Percentiles rank a stretch among this genome's conserved stretches.
phyloP scores from a whole-genome alignment of 2,888 invertebrate species.

The Troglohyphantes excavatus region DNA sequence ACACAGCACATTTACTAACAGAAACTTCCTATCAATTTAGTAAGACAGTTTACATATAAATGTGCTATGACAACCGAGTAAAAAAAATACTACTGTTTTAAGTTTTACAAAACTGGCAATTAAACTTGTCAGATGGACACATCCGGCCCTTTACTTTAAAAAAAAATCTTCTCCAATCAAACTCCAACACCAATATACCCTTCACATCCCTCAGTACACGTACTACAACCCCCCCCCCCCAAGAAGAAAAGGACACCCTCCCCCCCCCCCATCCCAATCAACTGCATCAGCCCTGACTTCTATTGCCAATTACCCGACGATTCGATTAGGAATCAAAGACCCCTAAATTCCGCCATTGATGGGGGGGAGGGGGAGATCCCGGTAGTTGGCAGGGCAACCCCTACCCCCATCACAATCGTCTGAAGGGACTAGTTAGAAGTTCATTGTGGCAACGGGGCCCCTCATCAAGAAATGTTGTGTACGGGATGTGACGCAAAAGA shows the following conservation, averaged over 20 bases:
- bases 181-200: not conserved
- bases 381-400: slow-evolving; percentile 61
- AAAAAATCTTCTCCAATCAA: not conserved
- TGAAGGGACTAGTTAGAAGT: slow-evolving; percentile 37
- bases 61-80: no score
- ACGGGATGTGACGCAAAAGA: slow-evolving; percentile 18
- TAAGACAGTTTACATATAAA: no score
- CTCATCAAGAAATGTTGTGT: slow-evolving; percentile 56
- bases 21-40: no score
- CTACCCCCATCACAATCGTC: not conserved
- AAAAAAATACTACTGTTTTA: no score
- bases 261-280: slow-evolving; percentile 32
- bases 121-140: not conserved
- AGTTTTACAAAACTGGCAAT: no score
- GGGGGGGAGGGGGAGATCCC: not conserved
- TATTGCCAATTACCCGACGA: slow-evolving; percentile 74
- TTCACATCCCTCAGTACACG: no score
- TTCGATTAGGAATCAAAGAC: slow-evolving; percentile 77
- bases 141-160: not conserved
- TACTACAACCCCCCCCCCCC: not conserved
- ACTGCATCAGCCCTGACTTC: slow-evolving; percentile 57
- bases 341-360: slow-evolving; percentile 73
- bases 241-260: slow-evolving; percentile 38
- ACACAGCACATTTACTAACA: no score
- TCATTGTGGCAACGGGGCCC: slow-evolving; percentile 26